Conservation (phyloP, 2,888 invertebrate genomes). For the Frankliniella fusca region DNA sequence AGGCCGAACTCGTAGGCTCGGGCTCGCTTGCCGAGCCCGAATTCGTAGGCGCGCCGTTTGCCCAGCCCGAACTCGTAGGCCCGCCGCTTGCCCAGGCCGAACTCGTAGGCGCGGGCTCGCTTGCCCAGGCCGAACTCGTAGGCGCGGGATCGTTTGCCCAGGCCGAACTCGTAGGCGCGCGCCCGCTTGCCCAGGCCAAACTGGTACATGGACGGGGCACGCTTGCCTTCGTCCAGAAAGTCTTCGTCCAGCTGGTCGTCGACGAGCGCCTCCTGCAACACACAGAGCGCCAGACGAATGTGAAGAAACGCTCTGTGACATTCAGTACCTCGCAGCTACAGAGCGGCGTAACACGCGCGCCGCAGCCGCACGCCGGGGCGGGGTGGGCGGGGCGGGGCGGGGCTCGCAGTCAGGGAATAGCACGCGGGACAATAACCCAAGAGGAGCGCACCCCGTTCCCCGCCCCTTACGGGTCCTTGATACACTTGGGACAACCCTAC, state of each 20-base stretch:
- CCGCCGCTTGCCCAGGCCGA: slow-evolving; percentile 40
- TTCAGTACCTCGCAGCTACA: background rate
- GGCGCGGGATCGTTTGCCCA: slow-evolving; percentile 48
- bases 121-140: slow-evolving; percentile 60
- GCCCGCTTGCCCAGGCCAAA: slow-evolving; percentile 52
- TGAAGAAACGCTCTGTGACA: background rate
- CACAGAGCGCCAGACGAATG: background rate
- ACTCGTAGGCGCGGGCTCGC: slow-evolving; percentile 45
- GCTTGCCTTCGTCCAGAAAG: slow-evolving; percentile 41
- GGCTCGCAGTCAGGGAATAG: too few relatives aligned
- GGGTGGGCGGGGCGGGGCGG: too few relatives aligned
- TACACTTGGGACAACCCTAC: too few relatives aligned
- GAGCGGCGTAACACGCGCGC: background rate
- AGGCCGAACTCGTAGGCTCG: slow-evolving; percentile 56
- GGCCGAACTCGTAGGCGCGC: slow-evolving; percentile 50
- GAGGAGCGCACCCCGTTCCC: background rate
- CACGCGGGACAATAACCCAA: background rate
- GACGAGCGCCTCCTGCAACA: slow-evolving; percentile 28
- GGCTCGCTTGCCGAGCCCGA: slow-evolving; percentile 44
- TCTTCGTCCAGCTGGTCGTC: slow-evolving; percentile 40
- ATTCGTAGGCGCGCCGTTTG: slow-evolving; percentile 40
- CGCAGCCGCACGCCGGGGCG: too few relatives aligned
- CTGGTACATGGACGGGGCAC: slow-evolving; percentile 51
- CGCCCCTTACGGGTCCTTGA: too few relatives aligned
- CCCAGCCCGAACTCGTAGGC: slow-evolving; percentile 30